Evolutionary conservation across 2,888 invertebrate species (phyloP), one percentile per base, ranked within the genome.

Genomic region (Fabriciana adippe): DNA sequence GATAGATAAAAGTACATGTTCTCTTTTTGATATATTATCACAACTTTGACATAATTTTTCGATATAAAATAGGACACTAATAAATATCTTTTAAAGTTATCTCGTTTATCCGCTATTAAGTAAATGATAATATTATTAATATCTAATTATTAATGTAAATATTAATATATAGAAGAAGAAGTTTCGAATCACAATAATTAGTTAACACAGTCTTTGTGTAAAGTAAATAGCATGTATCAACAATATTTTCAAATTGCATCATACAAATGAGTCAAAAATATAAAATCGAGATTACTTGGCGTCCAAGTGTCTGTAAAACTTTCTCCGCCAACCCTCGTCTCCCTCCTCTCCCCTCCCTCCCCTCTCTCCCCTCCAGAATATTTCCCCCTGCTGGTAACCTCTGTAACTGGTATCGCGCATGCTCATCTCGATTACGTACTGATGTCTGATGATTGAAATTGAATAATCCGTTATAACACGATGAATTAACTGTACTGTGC

Each of bases 221-320:
- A 21, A 11, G 26, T 18, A 57, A 59, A 59, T 59, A n/a, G 47
- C 13, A 26, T 59, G 35, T 41, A 11, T 41, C 35, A 57, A 48
- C 45, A 57, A 45, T 26, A 54, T 59, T 21, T 18, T 53, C 16
- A n/a, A 60, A 64, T 68, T 64, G 60, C 68, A 45, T 68, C 68
- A 68, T 55, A 61, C 45, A 41, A 64, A 50, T 55, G 60, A 55
- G 14, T 60, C 59, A 35, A 51, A 68, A 50, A 57, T 21, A 54
- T 41, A 57, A 55, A 72, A 79, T 67, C 61, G 64, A 64, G 69
- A 71, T 69, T 67, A 69, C 54, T 66, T 71, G 74, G 73, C 76
- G 79, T 73, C 78, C 55, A 64, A 63, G 54, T 62, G 78, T 78
- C 78, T 77, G 70, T 72, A 73, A 78, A 78, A 66, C 79, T 79